Evolutionary conservation across 2,797 vertebrate species (phyloP).

Genomic region (Manis pentadactyla): DNA sequence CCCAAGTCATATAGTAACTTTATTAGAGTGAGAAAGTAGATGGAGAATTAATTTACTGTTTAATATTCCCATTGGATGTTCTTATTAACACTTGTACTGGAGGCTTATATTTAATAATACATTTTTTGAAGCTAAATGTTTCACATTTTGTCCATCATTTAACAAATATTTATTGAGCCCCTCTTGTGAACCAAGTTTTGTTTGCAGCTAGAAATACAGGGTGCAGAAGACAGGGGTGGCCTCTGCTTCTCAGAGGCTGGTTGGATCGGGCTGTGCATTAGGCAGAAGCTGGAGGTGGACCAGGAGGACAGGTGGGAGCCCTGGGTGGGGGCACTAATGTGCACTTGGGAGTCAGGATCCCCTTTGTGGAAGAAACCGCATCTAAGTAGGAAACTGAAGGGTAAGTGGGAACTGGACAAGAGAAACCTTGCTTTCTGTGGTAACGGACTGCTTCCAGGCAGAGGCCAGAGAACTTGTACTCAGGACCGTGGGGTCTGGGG

Average conservation of each 20-base stretch:
- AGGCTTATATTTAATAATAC: neutral
- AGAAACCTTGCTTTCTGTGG: neutral
- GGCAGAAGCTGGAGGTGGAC: neutral
- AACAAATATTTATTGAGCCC: neutral
- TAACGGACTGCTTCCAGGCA: neutral
- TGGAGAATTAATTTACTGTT: neutral
- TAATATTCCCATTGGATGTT: neutral
- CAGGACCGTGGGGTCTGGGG: fast-evolving
- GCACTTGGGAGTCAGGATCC: neutral
- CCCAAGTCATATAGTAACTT: neutral
- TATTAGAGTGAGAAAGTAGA: neutral
- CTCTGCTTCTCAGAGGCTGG: neutral
- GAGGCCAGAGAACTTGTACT: neutral
- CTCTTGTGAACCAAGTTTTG: neutral
- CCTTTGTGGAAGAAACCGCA: neutral
- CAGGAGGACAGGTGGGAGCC: neutral
- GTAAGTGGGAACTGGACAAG: neutral
- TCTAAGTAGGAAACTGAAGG: neutral
- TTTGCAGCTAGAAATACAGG: neutral
- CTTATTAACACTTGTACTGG: neutral
- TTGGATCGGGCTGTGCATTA: neutral
- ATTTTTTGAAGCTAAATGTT: neutral
- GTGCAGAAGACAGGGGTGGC: neutral
- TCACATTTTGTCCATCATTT: neutral
- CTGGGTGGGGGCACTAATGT: neutral